Evolutionary conservation across 64 coral and sea anemone genomes (phyloP).

Genomic region (Montipora cactus): DNA sequence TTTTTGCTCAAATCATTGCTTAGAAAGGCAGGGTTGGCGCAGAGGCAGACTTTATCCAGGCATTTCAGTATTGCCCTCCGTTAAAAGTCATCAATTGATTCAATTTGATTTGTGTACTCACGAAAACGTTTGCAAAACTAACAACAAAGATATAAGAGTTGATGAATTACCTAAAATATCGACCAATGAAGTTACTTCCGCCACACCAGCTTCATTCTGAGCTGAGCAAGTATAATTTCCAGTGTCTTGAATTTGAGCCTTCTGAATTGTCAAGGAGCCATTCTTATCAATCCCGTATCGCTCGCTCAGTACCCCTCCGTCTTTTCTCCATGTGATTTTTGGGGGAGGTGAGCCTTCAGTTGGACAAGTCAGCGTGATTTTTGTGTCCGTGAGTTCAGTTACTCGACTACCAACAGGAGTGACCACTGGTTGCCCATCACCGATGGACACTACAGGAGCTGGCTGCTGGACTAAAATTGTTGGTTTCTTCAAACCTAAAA

Average conservation of each 20-base stretch:
- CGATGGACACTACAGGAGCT: constrained; percentile 35
- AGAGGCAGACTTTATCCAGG: too few relatives aligned
- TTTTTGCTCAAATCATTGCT: too few relatives aligned
- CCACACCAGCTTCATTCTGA: constrained; percentile 44
- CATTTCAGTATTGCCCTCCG: too few relatives aligned
- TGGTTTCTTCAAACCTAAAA: constrained; percentile 53
- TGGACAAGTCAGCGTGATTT: constrained; percentile 43
- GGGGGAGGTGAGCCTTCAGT: constrained; percentile 45
- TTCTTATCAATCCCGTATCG: constrained; percentile 33
- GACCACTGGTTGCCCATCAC: constrained; percentile 14
- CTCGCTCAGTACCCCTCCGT: constrained; percentile 29
- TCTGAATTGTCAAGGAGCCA: constrained; percentile 35
- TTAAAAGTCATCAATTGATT: too few relatives aligned
- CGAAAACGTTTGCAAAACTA: not conserved
- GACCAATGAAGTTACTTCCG: constrained; percentile 19
- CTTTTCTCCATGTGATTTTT: constrained; percentile 60
- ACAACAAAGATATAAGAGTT: not conserved
- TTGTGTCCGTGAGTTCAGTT: constrained; percentile 25
- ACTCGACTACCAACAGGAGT: constrained; percentile 64
- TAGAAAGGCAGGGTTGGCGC: too few relatives aligned
- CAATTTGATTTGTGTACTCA: too few relatives aligned
- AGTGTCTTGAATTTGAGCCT: constrained; percentile 21
- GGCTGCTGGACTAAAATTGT: constrained; percentile 51
- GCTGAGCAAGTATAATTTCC: constrained; percentile 55
- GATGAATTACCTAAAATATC: constrained; percentile 36